phyloP scores from a whole-genome alignment of 2,113 vertebrate genomes.

The Dasyornis broadbenti region DNA sequence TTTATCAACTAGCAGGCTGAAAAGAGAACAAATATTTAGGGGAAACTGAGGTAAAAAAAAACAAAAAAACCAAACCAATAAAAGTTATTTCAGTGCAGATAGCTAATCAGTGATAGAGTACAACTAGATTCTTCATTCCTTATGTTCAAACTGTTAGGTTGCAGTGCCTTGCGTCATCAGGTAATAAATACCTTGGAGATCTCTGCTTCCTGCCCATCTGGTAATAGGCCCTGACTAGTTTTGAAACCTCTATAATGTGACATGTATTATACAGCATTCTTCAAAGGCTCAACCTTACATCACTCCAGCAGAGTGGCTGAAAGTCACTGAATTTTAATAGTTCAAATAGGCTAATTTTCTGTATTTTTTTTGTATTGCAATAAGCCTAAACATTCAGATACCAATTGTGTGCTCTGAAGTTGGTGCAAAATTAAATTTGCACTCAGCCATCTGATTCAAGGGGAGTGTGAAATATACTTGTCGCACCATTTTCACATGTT shows the following conservation, averaged over 20 bases:
- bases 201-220: neutral
- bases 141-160: neutral
- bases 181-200: neutral
- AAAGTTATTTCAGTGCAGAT: neutral
- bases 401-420: neutral
- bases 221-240: neutral
- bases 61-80: neutral
- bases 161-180: neutral
- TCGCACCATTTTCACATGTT: neutral
- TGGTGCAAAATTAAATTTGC: constrained; percentile 40
- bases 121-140: neutral
- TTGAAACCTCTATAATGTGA: neutral
- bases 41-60: neutral
- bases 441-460: neutral
- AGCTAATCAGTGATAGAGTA: neutral
- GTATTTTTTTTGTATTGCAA: neutral
- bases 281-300: neutral
- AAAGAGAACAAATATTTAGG: neutral
- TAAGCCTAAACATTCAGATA: neutral
- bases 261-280: neutral
- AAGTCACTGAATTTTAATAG: neutral
- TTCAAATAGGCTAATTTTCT: neutral
- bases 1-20: neutral
- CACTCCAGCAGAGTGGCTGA: neutral
- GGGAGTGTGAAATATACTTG: constrained; percentile 36